A percentile compares a stretch with the other conserved stretches of the same genome.
Evolutionary conservation across 2,113 vertebrate genomes (phyloP).

Genomic region (Mesembrinibis cayennensis): DNA sequence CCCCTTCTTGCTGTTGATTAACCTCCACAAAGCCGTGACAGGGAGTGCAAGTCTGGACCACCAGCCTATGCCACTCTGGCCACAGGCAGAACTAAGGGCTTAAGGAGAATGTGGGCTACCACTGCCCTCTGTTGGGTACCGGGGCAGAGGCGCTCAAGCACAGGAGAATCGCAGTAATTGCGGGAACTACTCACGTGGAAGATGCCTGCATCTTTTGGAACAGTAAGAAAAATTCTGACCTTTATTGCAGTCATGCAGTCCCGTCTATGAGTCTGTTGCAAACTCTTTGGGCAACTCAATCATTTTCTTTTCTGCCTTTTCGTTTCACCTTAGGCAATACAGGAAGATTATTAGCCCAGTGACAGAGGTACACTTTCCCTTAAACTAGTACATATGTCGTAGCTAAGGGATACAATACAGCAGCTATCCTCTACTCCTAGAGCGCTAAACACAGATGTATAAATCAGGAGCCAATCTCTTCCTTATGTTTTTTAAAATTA

Average conservation of each 20-base stretch:
- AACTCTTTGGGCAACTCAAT: not conserved
- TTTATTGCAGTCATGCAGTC: not conserved
- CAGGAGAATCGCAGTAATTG: rapidly evolving
- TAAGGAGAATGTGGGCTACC: not conserved
- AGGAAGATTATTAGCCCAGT: not conserved
- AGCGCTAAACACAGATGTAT: not conserved
- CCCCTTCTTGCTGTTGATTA: not conserved
- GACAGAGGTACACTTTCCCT: not conserved
- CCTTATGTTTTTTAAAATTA: not conserved
- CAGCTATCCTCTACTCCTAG: not conserved
- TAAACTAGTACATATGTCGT: no score
- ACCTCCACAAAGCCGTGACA: not conserved
- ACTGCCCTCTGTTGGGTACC: not conserved
- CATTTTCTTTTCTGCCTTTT: not conserved
- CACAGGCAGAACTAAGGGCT: not conserved
- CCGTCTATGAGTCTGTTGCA: not conserved
- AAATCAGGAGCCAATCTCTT: not conserved
- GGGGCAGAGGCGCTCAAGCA: not conserved
- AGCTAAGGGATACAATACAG: not conserved
- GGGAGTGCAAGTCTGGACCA: no score
- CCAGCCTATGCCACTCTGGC: not conserved
- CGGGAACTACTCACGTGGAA: rapidly evolving
- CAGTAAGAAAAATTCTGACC: not conserved
- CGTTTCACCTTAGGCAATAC: not conserved
- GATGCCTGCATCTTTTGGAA: not conserved